Evolutionary conservation across 53 echinoderm and acorn worm genomes (phyloP).

Genomic region (Stichopus horrens): DNA sequence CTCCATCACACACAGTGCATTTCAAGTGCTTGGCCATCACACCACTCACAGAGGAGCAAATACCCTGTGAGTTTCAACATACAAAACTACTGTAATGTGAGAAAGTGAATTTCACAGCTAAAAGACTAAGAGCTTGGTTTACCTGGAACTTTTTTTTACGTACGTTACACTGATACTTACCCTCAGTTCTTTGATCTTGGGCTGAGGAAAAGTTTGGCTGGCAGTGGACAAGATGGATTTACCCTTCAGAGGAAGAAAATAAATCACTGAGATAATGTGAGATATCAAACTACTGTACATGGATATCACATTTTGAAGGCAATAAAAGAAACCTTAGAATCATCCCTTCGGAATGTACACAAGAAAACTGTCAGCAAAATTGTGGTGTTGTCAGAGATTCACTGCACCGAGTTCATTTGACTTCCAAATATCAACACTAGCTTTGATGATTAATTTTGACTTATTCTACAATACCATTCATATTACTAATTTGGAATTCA

Average conservation of each 20-base stretch:
- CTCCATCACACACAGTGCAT: no score
- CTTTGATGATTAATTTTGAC: no score
- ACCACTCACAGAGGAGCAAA: no score
- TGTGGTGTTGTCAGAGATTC: neutral
- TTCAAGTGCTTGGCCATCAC: no score
- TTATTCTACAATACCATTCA: no score
- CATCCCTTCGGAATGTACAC: neutral
- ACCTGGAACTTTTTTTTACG: neutral
- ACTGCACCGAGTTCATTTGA: neutral
- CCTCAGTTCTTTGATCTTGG: slow-evolving; percentile 53
- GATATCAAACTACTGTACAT: neutral
- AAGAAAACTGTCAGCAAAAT: neutral
- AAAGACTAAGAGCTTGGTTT: no score
- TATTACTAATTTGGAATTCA: no score
- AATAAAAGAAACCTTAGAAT: neutral
- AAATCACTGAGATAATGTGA: neutral
- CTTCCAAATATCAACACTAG: no score
- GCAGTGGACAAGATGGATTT: slow-evolving; percentile 66
- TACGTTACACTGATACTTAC: slow-evolving; percentile 17
- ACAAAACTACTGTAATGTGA: no score
- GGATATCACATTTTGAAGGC: neutral
- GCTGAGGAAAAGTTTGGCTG: slow-evolving; percentile 66
- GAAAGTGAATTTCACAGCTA: no score
- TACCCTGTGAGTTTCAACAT: no score
- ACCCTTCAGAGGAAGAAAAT: slow-evolving; percentile 49